A percentile compares a stretch with the other conserved stretches of the same genome.
These are phyloP conservation scores for Nephrotoma guestfalica DNA, from an alignment of 2,888 invertebrate species.

Conservation along the genomic window DNA sequence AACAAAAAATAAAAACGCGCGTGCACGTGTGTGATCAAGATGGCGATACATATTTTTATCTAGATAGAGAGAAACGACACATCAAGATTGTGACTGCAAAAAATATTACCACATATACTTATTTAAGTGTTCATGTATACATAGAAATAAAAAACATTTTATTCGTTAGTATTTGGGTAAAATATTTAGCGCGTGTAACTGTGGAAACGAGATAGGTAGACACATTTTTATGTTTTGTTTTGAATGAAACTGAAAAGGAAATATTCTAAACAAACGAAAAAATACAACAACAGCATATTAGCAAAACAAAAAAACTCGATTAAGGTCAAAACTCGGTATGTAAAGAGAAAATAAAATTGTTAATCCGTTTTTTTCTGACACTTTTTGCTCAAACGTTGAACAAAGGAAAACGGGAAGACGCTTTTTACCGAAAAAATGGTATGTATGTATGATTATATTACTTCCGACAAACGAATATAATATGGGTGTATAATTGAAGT, in stretches of 20 bases:
- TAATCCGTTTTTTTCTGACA: neutral
- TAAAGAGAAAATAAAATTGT: neutral
- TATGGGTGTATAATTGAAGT: neutral
- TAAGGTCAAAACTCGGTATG: neutral
- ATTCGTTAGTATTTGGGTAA: neutral
- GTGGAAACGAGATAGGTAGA: neutral
- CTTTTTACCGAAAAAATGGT: neutral
- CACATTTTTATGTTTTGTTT: neutral
- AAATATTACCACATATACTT: neutral
- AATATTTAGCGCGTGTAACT: conserved; percentile 2
- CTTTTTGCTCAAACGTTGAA: neutral
- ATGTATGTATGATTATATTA: neutral
- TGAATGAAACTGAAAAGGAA: neutral
- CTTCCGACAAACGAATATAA: neutral
- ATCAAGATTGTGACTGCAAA: neutral
- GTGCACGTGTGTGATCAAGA: neutral
- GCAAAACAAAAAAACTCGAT: neutral
- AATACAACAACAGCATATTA: neutral
- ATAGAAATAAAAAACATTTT: neutral
- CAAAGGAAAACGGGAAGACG: neutral
- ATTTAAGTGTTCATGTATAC: neutral
- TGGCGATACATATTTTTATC: neutral
- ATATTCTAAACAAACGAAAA: neutral
- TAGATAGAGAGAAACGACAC: neutral
- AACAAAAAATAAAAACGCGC: neutral